Conservation (phyloP, 2,888 invertebrate species). For the Acleris holmiana region DNA sequence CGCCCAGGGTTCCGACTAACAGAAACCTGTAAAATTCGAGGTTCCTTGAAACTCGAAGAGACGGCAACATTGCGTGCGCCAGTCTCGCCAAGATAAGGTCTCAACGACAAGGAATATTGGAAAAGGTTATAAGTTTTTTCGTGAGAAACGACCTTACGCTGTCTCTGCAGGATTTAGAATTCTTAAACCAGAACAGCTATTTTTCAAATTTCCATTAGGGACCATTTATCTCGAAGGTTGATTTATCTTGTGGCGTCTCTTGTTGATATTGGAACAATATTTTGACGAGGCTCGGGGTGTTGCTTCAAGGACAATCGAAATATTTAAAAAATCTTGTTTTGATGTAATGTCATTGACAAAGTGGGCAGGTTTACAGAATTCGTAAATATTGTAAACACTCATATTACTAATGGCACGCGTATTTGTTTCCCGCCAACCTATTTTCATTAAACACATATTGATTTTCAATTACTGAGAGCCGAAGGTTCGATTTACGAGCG, state of each 20-base stretch:
- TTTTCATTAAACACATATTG: conserved; percentile 53
- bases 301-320: neutral
- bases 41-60: conserved; percentile 50
- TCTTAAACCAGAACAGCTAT: neutral
- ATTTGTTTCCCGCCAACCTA: conserved; percentile 45
- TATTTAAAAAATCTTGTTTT: too few relatives aligned
- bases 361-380: too few relatives aligned
- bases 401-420: conserved; percentile 23
- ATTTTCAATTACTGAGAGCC: conserved; percentile 55
- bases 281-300: neutral
- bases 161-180: neutral
- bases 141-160: neutral
- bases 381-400: too few relatives aligned
- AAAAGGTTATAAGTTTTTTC: conserved; percentile 48
- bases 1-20: conserved; percentile 44
- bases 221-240: neutral
- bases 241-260: conserved; percentile 9
- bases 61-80: conserved; percentile 61
- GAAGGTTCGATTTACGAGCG: conserved; percentile 37
- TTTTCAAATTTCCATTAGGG: conserved; percentile 10
- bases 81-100: conserved; percentile 58
- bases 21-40: conserved; percentile 56
- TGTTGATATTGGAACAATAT: conserved; percentile 10
- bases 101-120: conserved; percentile 57
- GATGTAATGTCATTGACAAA: too few relatives aligned